Conservation (phyloP, 2,797 vertebrate genomes). For the Xenentodon cancila region DNA sequence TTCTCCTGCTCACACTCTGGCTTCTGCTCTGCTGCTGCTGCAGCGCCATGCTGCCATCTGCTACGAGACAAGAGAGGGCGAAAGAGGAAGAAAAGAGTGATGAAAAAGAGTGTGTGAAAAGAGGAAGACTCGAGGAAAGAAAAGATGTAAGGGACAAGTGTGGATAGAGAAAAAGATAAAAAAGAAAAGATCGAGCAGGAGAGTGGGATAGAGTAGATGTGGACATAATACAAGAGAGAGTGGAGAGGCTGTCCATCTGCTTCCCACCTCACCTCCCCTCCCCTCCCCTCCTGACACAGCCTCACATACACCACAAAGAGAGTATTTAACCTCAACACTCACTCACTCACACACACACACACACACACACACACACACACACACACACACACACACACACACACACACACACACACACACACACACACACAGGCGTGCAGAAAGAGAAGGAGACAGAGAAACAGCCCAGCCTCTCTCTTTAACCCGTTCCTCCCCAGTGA, state of each 20-base stretch:
- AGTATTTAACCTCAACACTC: constrained; percentile 92
- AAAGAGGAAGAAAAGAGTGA: constrained; percentile 77
- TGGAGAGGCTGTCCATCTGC: constrained; percentile 89
- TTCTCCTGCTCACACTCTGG: constrained; percentile 89
- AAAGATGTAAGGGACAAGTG: constrained; percentile 53
- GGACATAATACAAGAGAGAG: constrained; percentile 86
- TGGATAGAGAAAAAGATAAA: constrained; percentile 71
- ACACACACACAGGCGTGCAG: constrained; percentile 25
- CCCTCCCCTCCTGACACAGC: constrained; percentile 76
- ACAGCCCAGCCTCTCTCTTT: constrained; percentile 83
- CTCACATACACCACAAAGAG: constrained; percentile 89
- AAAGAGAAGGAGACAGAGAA: constrained; percentile 40
- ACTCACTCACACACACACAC: constrained; percentile 24
- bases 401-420: constrained; percentile 23
- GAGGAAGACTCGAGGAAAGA: constrained; percentile 54
- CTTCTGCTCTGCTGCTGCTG: constrained; percentile 85
- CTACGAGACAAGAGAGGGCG: constrained; percentile 87
- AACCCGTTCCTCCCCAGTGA: constrained; percentile 90
- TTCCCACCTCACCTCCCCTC: constrained; percentile 77
- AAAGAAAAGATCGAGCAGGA: constrained; percentile 59
- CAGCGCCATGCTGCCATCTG: constrained; percentile 94
- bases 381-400: constrained; percentile 24
- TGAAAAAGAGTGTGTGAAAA: constrained; percentile 62
- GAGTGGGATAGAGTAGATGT: constrained; percentile 66
- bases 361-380: constrained; percentile 25